Conservation (phyloP, 2,888 invertebrate species). For the Encarsia formosa region DNA sequence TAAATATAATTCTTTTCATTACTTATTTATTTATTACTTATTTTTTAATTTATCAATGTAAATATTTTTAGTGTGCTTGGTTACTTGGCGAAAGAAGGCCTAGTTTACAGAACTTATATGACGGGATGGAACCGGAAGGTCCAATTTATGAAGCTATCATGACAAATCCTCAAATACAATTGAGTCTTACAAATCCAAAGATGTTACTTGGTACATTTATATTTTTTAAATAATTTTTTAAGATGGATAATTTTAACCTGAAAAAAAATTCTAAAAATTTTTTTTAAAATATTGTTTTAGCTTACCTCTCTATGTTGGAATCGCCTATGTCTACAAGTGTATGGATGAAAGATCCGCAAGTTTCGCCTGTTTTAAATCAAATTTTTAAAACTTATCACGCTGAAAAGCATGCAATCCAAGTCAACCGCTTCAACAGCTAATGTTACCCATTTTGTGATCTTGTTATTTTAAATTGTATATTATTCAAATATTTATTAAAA, state of each 20-base stretch:
- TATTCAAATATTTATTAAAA: slow-evolving; percentile 11
- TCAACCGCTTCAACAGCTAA: slow-evolving; percentile 48
- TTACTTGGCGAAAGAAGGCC: slow-evolving; percentile 59
- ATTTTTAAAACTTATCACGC: slow-evolving; percentile 64
- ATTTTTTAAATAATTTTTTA: slow-evolving; percentile 1
- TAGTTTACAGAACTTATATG: slow-evolving; percentile 54
- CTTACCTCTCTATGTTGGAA: slow-evolving; percentile 66
- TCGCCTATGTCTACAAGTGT: slow-evolving; percentile 60
- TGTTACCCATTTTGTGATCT: slow-evolving; percentile 1
- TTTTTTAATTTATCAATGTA: neutral
- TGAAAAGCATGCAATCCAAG: slow-evolving; percentile 59
- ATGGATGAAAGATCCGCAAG: slow-evolving; percentile 67
- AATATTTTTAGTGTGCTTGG: slow-evolving; percentile 56
- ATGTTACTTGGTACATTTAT: slow-evolving; percentile 58
- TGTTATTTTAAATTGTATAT: slow-evolving; percentile 13
- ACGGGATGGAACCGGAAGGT: slow-evolving; percentile 60
- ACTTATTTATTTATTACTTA: neutral
- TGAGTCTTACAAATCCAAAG: slow-evolving; percentile 63
- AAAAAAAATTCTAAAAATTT: neutral
- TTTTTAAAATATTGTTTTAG: slow-evolving; percentile 45
- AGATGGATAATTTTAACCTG: neutral
- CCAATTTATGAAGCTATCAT: slow-evolving; percentile 63
- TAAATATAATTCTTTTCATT: slow-evolving; percentile 13
- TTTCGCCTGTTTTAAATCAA: slow-evolving; percentile 62
- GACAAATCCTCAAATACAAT: slow-evolving; percentile 61